Conservation (phyloP, 2,113 vertebrate genomes). For the Bos taurus region DNA sequence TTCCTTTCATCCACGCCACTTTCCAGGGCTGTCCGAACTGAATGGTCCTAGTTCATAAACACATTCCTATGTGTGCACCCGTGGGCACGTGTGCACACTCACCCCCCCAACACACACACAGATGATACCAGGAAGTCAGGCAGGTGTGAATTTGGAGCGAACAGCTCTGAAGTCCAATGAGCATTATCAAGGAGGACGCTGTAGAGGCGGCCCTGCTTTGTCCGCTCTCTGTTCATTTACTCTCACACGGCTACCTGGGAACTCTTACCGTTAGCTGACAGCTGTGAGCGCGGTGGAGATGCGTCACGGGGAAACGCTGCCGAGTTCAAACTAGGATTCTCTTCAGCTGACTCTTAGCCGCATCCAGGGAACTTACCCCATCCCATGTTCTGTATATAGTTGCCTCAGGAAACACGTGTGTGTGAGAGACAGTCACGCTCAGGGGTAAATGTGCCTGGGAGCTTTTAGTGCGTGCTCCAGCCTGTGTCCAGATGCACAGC, state of each 20-base stretch:
- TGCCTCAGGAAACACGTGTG: not conserved
- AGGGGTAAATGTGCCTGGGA: not conserved
- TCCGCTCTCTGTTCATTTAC: not conserved
- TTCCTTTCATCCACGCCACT: not conserved
- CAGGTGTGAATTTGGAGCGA: not conserved
- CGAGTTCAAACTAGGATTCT: not conserved
- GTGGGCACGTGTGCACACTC: too few relatives aligned
- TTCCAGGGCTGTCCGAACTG: not conserved
- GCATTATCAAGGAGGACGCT: not conserved
- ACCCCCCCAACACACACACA: not conserved
- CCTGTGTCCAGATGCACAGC: not conserved
- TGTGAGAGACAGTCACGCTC: not conserved
- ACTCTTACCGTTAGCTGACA: not conserved
- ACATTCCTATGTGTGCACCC: not conserved
- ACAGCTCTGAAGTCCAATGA: not conserved
- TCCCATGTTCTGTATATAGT: not conserved
- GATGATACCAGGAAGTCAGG: not conserved
- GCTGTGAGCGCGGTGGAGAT: not conserved
- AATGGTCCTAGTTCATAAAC: not conserved
- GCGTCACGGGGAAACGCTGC: not conserved
- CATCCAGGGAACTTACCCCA: not conserved
- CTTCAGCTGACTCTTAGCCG: not conserved
- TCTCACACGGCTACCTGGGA: not conserved
- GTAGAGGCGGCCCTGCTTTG: not conserved
- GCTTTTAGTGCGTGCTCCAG: not conserved